phyloP scores from a whole-genome alignment of 2,888 invertebrate genomes.

The Bombylius major region DNA sequence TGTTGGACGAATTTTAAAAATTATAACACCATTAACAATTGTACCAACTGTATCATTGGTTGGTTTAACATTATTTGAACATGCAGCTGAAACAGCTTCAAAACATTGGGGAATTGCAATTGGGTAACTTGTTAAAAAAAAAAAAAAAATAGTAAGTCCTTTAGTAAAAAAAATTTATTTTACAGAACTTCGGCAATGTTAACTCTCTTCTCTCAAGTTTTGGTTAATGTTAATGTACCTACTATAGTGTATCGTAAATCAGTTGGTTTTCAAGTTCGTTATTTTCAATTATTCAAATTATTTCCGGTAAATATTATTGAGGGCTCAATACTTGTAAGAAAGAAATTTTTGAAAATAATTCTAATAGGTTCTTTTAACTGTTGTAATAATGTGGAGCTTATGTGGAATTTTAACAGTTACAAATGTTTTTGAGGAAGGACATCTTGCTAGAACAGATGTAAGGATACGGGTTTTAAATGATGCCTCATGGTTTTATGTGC shows the following conservation, averaged over 20 bases:
- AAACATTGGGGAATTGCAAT: conserved; percentile 74
- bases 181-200: conserved; percentile 58
- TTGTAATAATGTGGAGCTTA: conserved; percentile 62
- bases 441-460: conserved; percentile 61
- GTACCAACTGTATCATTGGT: conserved; percentile 73
- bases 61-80: conserved; percentile 69
- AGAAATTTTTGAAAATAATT: neutral
- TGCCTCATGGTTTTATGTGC: conserved; percentile 67
- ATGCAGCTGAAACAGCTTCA: conserved; percentile 67
- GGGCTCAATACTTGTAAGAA: neutral
- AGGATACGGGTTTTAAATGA: conserved; percentile 55
- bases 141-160: neutral
- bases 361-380: conserved; percentile 53
- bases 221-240: conserved; percentile 52
- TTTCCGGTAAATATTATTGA: conserved; percentile 52
- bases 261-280: conserved; percentile 42
- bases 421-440: conserved; percentile 48
- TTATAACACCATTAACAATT: conserved; percentile 72
- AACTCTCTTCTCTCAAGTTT: conserved; percentile 67
- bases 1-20: conserved; percentile 58
- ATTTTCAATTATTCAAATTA: conserved; percentile 63
- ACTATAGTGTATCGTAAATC: conserved; percentile 44
- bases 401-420: conserved; percentile 57
- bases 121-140: conserved; percentile 43
- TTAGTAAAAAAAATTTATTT: neutral